A percentile compares a stretch with the other conserved stretches of the same genome.
phyloP scores from a whole-genome alignment of 2,888 invertebrate species.

The Eutolmus rufibarbis region DNA sequence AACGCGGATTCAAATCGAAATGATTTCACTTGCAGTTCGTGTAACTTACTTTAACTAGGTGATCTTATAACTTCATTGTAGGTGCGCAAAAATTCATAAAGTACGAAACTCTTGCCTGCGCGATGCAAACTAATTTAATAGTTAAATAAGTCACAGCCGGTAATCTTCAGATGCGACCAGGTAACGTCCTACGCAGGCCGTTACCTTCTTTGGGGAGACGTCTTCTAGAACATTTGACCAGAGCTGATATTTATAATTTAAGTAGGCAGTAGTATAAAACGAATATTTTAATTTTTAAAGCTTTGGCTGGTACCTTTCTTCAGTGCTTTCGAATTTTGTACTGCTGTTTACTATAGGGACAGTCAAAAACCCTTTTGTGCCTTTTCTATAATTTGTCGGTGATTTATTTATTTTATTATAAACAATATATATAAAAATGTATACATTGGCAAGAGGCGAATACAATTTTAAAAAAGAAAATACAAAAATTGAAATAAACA shows the following conservation, averaged over 20 bases:
- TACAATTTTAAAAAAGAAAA: not conserved
- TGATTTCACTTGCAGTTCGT: not conserved
- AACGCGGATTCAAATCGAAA: not conserved
- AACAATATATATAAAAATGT: not conserved
- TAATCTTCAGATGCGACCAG: not conserved
- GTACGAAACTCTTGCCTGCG: not conserved
- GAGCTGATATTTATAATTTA: not conserved
- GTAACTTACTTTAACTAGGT: not conserved
- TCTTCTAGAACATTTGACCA: not conserved
- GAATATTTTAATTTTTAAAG: not conserved
- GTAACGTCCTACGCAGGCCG: not conserved
- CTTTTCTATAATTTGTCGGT: not conserved
- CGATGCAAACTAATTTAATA: not conserved
- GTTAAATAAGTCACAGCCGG: not conserved
- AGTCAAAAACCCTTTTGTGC: not conserved
- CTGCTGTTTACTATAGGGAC: not conserved
- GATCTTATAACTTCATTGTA: not conserved
- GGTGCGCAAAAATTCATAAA: not conserved
- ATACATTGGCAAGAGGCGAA: not conserved
- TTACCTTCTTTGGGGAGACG: not conserved
- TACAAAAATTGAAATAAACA: no score
- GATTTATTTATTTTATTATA: not conserved
- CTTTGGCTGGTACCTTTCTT: no score
- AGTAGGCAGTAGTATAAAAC: not conserved
- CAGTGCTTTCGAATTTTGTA: not conserved